phyloP scores from a whole-genome alignment of 2,888 invertebrate species.

The Rhimphoctona megacephalus region DNA sequence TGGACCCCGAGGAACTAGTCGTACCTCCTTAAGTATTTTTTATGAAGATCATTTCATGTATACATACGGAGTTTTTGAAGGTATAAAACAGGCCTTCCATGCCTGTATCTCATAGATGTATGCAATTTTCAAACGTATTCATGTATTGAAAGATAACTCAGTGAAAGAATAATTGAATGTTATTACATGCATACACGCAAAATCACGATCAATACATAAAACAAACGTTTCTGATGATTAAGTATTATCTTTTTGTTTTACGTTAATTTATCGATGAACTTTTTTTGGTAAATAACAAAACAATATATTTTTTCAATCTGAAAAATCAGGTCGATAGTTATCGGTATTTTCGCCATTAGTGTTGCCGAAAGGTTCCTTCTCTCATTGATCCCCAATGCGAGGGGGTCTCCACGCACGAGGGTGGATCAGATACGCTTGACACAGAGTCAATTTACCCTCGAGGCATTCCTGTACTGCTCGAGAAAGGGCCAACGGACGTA shows the following conservation, averaged over 20 bases:
- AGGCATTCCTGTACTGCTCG: conserved; percentile 31
- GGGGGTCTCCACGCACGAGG: conserved; percentile 9
- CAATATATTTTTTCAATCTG: neutral
- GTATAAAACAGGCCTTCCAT: too few species aligned
- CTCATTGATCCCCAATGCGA: conserved; percentile 1
- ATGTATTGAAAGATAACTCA: neutral
- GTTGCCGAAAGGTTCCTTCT: neutral
- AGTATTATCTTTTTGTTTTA: neutral
- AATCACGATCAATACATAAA: too few species aligned
- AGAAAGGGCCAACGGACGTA: conserved; percentile 21
- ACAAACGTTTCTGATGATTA: neutral
- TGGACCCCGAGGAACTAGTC: too few species aligned
- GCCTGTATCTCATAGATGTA: neutral
- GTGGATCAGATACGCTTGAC: conserved; percentile 26
- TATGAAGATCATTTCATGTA: too few species aligned
- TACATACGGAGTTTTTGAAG: too few species aligned
- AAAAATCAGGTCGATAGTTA: neutral
- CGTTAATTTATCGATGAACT: neutral
- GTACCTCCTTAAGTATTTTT: too few species aligned
- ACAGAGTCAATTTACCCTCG: conserved; percentile 30
- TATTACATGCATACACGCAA: too few species aligned
- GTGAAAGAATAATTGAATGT: neutral
- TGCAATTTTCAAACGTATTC: neutral
- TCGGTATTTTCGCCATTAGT: neutral
- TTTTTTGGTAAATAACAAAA: neutral